These are phyloP conservation scores for Thamnaconus septentrionalis DNA, from an alignment of 2,113 vertebrate genomes.

Conservation along the genomic window DNA sequence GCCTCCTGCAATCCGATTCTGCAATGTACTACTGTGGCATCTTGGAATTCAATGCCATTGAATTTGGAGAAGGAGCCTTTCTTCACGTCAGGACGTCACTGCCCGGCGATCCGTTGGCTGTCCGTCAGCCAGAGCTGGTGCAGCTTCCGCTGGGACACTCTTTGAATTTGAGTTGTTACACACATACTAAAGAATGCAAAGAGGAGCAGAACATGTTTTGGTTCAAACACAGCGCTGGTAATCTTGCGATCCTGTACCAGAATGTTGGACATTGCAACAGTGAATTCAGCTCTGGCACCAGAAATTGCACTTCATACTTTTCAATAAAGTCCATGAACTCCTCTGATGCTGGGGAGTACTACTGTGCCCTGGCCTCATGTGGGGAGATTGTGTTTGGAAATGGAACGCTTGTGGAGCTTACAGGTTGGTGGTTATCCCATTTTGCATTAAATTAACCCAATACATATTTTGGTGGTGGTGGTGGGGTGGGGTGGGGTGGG, in stretches of 20 bases:
- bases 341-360: conserved; percentile 40
- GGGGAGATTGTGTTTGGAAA: conserved; percentile 56
- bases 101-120: background rate
- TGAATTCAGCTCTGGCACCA: accelerated
- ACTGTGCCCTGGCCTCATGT: conserved; percentile 56
- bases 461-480: too few species aligned
- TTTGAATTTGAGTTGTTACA: conserved; percentile 56
- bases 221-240: conserved; percentile 38
- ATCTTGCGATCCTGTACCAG: conserved; percentile 29
- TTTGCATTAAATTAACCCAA: background rate
- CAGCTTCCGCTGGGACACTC: conserved; percentile 24
- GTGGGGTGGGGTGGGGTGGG: too few species aligned
- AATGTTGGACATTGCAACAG: conserved; percentile 20
- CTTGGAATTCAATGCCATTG: conserved; percentile 13
- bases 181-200: conserved; percentile 24
- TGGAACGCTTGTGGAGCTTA: conserved; percentile 27
- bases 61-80: conserved; percentile 55
- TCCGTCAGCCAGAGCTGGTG: conserved; percentile 17
- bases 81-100: conserved; percentile 44
- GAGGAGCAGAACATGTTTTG: conserved; percentile 55
- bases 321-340: background rate
- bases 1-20: conserved; percentile 26
- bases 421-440: conserved; percentile 21
- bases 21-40: conserved; percentile 46
- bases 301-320: conserved; percentile 10